A percentile compares a stretch with the other conserved stretches of the same genome.
These are phyloP conservation scores for Cathartes aura DNA, from an alignment of 2,113 vertebrate genomes.

Conservation along the genomic window DNA sequence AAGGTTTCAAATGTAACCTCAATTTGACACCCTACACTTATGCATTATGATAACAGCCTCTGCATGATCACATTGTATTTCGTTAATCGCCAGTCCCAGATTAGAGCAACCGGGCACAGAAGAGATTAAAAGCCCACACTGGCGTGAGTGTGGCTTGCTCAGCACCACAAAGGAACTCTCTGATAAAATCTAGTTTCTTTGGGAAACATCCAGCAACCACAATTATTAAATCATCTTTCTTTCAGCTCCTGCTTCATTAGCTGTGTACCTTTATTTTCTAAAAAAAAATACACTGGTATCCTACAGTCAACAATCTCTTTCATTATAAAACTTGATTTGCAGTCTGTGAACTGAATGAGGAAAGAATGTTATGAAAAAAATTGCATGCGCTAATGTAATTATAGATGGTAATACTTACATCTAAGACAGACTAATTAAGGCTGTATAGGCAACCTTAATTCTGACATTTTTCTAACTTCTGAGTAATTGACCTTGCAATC, in stretches of 20 bases:
- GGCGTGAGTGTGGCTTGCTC: background rate
- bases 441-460: slow-evolving; percentile 45
- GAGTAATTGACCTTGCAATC: slow-evolving; percentile 61
- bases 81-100: background rate
- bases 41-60: background rate
- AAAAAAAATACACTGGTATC: background rate
- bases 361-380: slow-evolving; percentile 7
- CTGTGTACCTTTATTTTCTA: background rate
- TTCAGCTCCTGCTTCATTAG: background rate
- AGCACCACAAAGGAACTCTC: background rate
- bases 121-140: background rate
- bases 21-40: background rate
- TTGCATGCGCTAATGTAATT: slow-evolving; percentile 27
- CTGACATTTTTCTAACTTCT: slow-evolving; percentile 63
- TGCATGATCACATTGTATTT: background rate
- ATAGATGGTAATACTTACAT: slow-evolving; percentile 53
- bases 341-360: background rate
- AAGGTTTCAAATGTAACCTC: background rate
- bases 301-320: background rate
- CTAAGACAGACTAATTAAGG: slow-evolving; percentile 57
- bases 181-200: background rate
- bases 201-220: background rate
- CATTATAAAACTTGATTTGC: slow-evolving; percentile 18
- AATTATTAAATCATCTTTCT: background rate
- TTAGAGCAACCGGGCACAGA: background rate